These are phyloP conservation scores for Chitala chitala DNA, from an alignment of 2,113 vertebrate genomes.

Conservation along the genomic window DNA sequence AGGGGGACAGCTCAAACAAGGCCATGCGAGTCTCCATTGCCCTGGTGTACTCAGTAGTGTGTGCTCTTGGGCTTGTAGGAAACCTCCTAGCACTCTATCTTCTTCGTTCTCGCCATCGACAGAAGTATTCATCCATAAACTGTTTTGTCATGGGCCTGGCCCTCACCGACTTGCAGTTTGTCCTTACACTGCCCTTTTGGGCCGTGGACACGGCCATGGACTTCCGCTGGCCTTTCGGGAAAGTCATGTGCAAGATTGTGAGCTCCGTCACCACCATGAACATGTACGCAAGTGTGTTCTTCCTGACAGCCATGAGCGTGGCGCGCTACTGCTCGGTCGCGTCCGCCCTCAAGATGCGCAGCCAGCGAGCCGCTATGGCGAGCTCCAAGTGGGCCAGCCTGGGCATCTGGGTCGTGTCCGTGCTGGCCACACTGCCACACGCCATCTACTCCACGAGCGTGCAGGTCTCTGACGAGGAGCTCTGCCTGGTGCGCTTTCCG, in stretches of 20 bases:
- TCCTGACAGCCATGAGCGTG: conserved; percentile 72
- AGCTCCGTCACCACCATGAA: conserved; percentile 72
- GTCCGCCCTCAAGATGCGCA: conserved; percentile 63
- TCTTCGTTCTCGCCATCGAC: conserved; percentile 60
- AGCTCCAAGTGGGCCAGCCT: conserved; percentile 63
- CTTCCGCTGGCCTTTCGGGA: conserved; percentile 74
- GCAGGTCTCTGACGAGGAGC: conserved; percentile 65
- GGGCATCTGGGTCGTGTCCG: conserved; percentile 63
- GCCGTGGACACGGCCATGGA: conserved; percentile 70
- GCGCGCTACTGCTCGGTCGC: conserved; percentile 67
- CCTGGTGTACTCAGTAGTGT: conserved; percentile 68
- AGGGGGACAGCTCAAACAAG: conserved; percentile 57
- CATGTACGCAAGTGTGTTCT: conserved; percentile 74
- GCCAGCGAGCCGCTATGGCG: conserved; percentile 45
- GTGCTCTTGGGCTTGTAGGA: conserved; percentile 66
- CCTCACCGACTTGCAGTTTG: conserved; percentile 71
- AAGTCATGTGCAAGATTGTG: conserved; percentile 71
- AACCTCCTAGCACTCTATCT: conserved; percentile 71
- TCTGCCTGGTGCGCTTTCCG: conserved; percentile 71
- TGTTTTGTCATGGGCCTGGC: conserved; percentile 73
- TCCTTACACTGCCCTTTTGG: conserved; percentile 73
- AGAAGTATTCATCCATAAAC: conserved; percentile 67
- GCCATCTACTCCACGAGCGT: conserved; percentile 68
- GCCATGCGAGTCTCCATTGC: conserved; percentile 63
- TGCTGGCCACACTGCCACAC: conserved; percentile 67